phyloP scores from a whole-genome alignment of 92 coral and sea anemone genomes.

The Heteractis magnifica region DNA sequence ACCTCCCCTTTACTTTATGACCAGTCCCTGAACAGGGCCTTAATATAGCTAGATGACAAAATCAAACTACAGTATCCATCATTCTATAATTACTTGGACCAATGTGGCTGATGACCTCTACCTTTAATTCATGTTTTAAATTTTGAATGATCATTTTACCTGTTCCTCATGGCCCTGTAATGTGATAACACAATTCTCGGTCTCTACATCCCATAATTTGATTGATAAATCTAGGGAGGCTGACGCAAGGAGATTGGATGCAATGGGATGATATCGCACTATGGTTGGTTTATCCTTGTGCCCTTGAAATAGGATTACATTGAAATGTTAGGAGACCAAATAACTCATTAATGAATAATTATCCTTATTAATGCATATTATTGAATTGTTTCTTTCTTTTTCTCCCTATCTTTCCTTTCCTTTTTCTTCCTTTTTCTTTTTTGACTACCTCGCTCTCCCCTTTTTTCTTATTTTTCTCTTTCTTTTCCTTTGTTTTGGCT shows the following conservation, averaged over 20 bases:
- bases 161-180: slow-evolving; percentile 74
- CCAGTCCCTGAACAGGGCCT: no score
- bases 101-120: background rate
- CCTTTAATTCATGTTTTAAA: background rate
- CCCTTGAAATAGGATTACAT: slow-evolving; percentile 42
- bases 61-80: no score
- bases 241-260: slow-evolving; percentile 78
- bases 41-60: no score
- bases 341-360: no score
- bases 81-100: background rate
- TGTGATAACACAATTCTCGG: slow-evolving; percentile 56
- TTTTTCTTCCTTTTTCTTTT: background rate
- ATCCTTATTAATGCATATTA: no score
- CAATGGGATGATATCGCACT: slow-evolving; percentile 88
- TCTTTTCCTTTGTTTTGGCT: background rate
- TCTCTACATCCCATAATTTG: slow-evolving; percentile 84
- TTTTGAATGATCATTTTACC: slow-evolving; percentile 30
- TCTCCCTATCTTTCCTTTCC: background rate
- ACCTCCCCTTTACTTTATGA: no score
- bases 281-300: slow-evolving; percentile 87
- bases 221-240: slow-evolving; percentile 78
- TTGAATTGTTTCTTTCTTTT: background rate
- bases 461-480: no score
- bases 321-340: no score
- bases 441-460: background rate